phyloP scores from a whole-genome alignment of 1,140 invertebrate genomes.

The Macrobrachium nipponense region DNA sequence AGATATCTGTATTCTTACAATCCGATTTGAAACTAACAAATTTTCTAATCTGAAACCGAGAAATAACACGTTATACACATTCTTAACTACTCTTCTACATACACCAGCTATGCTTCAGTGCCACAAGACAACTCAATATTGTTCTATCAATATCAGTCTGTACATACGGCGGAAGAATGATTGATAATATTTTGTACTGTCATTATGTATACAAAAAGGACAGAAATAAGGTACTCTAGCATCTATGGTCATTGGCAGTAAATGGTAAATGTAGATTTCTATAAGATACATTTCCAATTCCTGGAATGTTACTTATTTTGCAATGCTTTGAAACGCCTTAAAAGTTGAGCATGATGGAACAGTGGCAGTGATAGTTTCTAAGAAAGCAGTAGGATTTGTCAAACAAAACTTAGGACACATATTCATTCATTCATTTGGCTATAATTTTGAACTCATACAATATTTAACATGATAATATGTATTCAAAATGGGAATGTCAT shows the following conservation, averaged over 20 bases:
- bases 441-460: neutral
- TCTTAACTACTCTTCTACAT: neutral
- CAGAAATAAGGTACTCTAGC: slow-evolving; percentile 46
- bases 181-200: slow-evolving; percentile 58
- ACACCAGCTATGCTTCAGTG: neutral
- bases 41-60: too few species aligned
- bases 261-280: slow-evolving; percentile 33
- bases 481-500: slow-evolving; percentile 5
- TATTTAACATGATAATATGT: neutral
- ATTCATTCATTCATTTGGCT: too few species aligned
- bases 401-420: neutral
- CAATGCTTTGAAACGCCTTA: slow-evolving; percentile 51
- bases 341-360: slow-evolving; percentile 52
- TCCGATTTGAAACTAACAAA: too few species aligned
- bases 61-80: too few species aligned
- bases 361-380: slow-evolving; percentile 53
- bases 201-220: slow-evolving; percentile 55
- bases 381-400: slow-evolving; percentile 32
- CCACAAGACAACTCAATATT: slow-evolving; percentile 2
- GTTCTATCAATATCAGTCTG: slow-evolving; percentile 7
- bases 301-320: slow-evolving; percentile 47
- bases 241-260: slow-evolving; percentile 50
- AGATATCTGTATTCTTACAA: too few species aligned
- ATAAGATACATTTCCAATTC: slow-evolving; percentile 11
- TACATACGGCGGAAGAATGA: slow-evolving; percentile 48